Percentiles rank a stretch among this genome's conserved stretches.
These are phyloP conservation scores for Xestia c-nigrum DNA, from an alignment of 2,888 invertebrate species.

Conservation along the genomic window DNA sequence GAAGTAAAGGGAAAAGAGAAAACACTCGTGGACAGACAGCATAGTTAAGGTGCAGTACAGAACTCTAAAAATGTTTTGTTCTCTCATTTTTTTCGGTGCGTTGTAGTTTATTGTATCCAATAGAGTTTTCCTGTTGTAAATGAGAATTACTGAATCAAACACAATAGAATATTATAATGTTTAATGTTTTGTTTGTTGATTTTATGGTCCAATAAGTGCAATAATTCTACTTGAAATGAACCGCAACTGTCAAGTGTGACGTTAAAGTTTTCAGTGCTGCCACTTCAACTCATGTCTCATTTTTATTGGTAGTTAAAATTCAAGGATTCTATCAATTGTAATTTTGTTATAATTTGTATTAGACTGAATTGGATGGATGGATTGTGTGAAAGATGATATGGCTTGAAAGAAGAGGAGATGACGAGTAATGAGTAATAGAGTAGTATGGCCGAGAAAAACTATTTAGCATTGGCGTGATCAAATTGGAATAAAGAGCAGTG, in stretches of 20 bases:
- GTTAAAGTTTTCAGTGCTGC: conserved; percentile 17
- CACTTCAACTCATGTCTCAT: not conserved
- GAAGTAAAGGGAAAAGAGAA: not conserved
- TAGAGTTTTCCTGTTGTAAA: not conserved
- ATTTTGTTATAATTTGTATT: not conserved
- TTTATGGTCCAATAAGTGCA: not conserved
- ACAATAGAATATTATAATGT: too few species aligned
- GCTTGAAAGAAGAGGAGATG: not conserved
- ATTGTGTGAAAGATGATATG: not conserved
- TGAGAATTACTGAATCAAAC: not conserved
- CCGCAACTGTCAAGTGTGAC: conserved; percentile 10
- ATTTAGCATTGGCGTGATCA: not conserved
- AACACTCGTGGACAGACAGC: not conserved
- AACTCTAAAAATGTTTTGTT: not conserved
- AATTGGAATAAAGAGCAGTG: not conserved
- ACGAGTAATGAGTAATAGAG: not conserved
- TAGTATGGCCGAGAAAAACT: not conserved
- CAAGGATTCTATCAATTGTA: not conserved
- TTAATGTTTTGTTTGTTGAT: too few species aligned
- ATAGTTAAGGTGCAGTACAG: not conserved
- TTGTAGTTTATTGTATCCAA: not conserved
- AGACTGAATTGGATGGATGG: not conserved
- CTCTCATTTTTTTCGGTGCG: not conserved
- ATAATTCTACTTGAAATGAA: not conserved
- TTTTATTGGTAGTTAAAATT: not conserved